Evolutionary conservation across 1,140 invertebrate genomes (phyloP), one percentile per base, ranked within the genome.

Genomic region (Forficula auricularia): DNA sequence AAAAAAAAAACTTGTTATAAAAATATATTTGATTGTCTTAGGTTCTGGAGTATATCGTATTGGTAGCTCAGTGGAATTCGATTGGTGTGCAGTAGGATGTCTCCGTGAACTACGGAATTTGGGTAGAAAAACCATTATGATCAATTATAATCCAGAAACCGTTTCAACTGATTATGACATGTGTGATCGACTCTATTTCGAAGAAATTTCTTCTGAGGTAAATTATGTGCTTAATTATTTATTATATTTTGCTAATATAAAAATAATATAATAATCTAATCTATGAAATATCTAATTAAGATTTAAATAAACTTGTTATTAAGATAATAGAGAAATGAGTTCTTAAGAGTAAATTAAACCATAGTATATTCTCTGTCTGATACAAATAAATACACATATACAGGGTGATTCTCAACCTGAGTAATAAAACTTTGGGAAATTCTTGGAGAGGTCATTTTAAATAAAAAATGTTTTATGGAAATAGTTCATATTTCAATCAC

Each of bases 161-260:
- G 96, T 99, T 0, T 94, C 88, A 56, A 99, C 96, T 3, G 96
- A 99, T 63, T 99, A 98, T 54, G 96, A 99, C 53, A 96, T 98
- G 84, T 96, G 91, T 56, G 91, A 99, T 60, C 68, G 91, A 32
- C 62, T 99, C 12, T 99, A 98, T 57, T 99, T 99, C 61, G 96
- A 99, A 66, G 96, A 99, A 69, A 96, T 99, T 43, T 94, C 92
- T 3, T 97, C 98, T 64, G 96, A 99, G 67, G 73, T 75, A 57
- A 36, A 36, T 36, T 36, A 19, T 27, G 10, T 27, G 14, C 12
- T 43, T 12, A 22, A 13, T 36, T 40, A 32, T 41, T 15, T 40
- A 27, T 22, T 36, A 15, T 36, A 36, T 37, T 34, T 42, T 34
- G 12, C 38, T 12, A 14, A 12, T n/a, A n/a, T n/a, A n/a, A n/a